Conservation (phyloP, 2,797 vertebrate genomes). For the Myripristis jacobus region DNA sequence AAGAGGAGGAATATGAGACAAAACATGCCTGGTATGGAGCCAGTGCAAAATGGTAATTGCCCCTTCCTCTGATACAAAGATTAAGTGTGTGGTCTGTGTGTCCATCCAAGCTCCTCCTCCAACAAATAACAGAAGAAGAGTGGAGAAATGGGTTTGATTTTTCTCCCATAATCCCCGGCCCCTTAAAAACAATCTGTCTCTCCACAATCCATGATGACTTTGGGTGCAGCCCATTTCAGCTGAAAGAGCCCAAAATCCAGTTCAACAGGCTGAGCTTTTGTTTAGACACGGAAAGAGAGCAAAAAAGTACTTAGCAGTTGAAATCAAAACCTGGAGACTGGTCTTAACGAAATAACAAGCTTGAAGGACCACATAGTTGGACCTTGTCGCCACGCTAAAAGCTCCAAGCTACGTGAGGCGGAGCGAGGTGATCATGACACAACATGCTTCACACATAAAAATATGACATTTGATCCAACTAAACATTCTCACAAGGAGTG, state of each 20-base stretch:
- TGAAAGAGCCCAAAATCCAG: constrained; percentile 66
- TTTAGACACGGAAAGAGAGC: constrained; percentile 54
- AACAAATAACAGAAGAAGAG: constrained; percentile 25
- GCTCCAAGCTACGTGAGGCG: constrained; percentile 59
- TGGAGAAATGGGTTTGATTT: constrained; percentile 23
- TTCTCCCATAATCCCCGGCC: constrained; percentile 22
- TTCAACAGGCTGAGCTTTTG: constrained; percentile 69
- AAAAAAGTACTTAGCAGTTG: constrained; percentile 69
- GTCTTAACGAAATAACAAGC: constrained; percentile 74
- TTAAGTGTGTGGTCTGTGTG: constrained; percentile 9
- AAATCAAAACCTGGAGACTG: constrained; percentile 76
- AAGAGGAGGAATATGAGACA: constrained; percentile 47
- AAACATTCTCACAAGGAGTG: constrained; percentile 78
- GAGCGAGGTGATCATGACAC: constrained; percentile 69
- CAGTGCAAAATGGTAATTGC: constrained; percentile 15
- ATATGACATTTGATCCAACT: constrained; percentile 61
- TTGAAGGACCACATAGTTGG: constrained; percentile 72
- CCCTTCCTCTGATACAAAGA: constrained; percentile 36
- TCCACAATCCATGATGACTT: constrained; percentile 45
- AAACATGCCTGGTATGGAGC: constrained; percentile 27
- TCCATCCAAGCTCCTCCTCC: constrained; percentile 22
- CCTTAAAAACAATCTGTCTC: constrained; percentile 31
- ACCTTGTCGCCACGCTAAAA: constrained; percentile 65
- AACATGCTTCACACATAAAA: constrained; percentile 64
- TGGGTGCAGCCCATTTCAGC: constrained; percentile 58